Evolutionary conservation across 2,113 vertebrate genomes (phyloP).

Genomic region (Athene noctua): DNA sequence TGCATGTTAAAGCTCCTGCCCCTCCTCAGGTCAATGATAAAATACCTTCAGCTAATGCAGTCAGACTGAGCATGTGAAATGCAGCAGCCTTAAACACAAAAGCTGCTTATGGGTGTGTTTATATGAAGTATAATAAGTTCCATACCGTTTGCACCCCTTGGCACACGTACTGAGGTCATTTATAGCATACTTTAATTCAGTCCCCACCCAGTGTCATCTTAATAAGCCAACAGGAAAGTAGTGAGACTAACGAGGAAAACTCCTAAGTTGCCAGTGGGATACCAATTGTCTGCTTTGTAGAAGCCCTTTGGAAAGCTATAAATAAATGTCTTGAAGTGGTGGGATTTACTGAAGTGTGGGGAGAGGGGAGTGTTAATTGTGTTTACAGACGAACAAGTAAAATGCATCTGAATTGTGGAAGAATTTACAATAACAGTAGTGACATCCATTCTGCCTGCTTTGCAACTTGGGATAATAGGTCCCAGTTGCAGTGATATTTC

Average conservation of each 20-base stretch:
- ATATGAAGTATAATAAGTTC: neutral
- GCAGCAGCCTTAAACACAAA: neutral
- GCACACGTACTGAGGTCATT: neutral
- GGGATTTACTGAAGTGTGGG: neutral
- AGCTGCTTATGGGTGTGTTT: slow-evolving; percentile 16
- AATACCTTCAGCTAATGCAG: neutral
- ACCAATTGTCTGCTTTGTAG: neutral
- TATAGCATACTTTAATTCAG: neutral
- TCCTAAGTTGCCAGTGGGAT: neutral
- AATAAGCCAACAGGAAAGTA: neutral
- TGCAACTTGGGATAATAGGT: neutral
- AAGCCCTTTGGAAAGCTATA: neutral
- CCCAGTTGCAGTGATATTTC: neutral
- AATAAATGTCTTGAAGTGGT: neutral
- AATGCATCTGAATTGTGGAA: neutral
- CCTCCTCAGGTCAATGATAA: neutral
- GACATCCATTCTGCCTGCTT: neutral
- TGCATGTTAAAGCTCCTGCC: neutral
- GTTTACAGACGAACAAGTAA: neutral
- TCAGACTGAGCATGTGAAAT: neutral
- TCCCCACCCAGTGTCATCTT: neutral
- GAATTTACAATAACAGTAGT: neutral
- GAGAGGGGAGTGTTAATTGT: neutral
- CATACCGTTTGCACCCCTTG: neutral
- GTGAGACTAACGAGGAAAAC: neutral